These are phyloP conservation scores for Thyatira batis DNA, from an alignment of 2,888 invertebrate species.

Conservation along the genomic window DNA sequence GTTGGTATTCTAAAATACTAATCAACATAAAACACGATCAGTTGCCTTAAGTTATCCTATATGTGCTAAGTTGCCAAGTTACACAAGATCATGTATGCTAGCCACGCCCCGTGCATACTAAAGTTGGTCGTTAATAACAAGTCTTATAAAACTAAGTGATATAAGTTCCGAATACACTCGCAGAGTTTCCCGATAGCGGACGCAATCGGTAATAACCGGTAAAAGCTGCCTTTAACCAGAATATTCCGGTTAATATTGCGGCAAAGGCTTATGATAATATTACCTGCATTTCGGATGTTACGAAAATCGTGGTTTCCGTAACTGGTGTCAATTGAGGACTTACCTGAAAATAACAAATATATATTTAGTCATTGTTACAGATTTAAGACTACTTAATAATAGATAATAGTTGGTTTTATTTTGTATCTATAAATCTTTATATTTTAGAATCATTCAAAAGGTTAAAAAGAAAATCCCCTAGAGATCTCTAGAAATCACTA, in stretches of 20 bases:
- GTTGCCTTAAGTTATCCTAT: no score
- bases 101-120: conserved; percentile 22
- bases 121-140: conserved; percentile 20
- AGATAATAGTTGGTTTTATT: no score
- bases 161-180: conserved; percentile 12
- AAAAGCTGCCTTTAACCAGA: background rate
- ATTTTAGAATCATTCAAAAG: no score
- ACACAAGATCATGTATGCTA: background rate
- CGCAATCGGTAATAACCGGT: conserved; percentile 18
- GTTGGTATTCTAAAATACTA: no score
- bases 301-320: background rate
- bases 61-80: background rate
- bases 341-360: background rate
- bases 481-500: no score
- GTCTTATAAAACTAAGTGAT: conserved; percentile 20
- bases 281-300: background rate
- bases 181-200: conserved; percentile 10
- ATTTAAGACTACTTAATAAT: no score
- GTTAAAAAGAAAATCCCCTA: no score
- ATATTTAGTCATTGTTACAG: background rate
- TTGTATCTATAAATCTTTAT: no score
- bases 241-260: background rate
- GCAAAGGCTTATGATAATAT: background rate
- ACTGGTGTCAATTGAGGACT: background rate
- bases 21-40: no score